Percentiles rank a stretch among this genome's conserved stretches.
These are phyloP conservation scores for Plusia festucae DNA, from an alignment of 2,888 invertebrate species.

Conservation along the genomic window DNA sequence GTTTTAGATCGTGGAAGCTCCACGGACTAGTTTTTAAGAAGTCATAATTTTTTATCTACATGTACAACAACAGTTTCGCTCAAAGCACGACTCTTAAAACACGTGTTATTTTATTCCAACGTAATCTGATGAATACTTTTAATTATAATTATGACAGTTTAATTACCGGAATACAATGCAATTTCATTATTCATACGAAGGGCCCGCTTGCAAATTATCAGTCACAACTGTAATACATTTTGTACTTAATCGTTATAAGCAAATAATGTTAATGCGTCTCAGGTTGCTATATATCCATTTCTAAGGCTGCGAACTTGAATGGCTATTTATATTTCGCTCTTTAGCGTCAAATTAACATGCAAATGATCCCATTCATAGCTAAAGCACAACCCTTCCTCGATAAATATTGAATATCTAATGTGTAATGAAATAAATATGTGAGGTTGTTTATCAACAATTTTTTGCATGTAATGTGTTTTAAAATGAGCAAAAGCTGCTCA, in stretches of 20 bases:
- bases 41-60: neutral
- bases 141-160: conserved; percentile 13
- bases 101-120: neutral
- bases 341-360: conserved; percentile 8
- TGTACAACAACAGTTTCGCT: neutral
- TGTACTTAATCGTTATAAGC: neutral
- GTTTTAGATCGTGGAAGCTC: neutral
- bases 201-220: neutral
- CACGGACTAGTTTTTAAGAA: neutral
- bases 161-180: conserved; percentile 3
- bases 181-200: conserved; percentile 4
- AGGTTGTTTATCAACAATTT: conserved; percentile 15
- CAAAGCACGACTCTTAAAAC: neutral
- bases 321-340: neutral
- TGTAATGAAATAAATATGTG: conserved; percentile 2
- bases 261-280: neutral
- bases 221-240: conserved; percentile 7
- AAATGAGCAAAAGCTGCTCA: conserved; percentile 16
- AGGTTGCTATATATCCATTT: conserved; percentile 1
- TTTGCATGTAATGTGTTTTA: conserved; percentile 2
- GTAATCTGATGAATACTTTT: conserved; percentile 4
- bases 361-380: conserved; percentile 3
- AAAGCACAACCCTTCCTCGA: neutral
- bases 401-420: conserved; percentile 6
- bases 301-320: neutral